Conservation (phyloP, 2,113 vertebrate species). For the Lagopus muta region DNA sequence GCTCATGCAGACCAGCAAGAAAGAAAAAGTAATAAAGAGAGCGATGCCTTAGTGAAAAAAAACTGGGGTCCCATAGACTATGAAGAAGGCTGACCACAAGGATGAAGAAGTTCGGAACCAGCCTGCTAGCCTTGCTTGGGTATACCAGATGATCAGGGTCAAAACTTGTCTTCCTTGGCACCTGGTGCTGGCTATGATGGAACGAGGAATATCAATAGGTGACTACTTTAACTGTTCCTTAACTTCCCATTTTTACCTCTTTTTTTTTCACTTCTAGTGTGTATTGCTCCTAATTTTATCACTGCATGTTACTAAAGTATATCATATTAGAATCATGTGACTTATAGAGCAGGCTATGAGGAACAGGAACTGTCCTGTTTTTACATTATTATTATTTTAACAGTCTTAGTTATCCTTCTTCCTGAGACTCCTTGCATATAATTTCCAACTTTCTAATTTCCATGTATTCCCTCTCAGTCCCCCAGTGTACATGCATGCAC, state of each 20-base stretch:
- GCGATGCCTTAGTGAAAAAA: background rate
- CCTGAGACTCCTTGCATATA: background rate
- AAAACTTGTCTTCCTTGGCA: background rate
- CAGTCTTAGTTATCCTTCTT: background rate
- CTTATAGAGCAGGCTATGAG: background rate
- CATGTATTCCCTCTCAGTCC: background rate
- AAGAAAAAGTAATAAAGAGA: background rate
- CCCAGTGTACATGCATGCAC: background rate
- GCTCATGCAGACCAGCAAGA: background rate
- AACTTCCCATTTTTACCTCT: background rate
- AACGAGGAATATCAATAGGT: rapidly evolving
- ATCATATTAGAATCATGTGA: background rate
- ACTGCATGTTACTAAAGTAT: rapidly evolving
- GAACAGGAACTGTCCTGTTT: background rate
- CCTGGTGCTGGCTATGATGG: background rate
- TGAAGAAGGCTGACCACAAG: background rate
- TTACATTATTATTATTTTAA: background rate
- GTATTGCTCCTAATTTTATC: background rate
- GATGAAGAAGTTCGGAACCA: background rate
- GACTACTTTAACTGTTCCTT: background rate
- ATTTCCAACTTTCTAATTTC: background rate
- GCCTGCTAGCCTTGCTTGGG: rapidly evolving
- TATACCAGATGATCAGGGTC: rapidly evolving
- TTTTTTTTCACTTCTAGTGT: background rate
- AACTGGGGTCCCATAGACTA: rapidly evolving